Conservation (phyloP, 2,888 invertebrate species). For the Clostera curtula region DNA sequence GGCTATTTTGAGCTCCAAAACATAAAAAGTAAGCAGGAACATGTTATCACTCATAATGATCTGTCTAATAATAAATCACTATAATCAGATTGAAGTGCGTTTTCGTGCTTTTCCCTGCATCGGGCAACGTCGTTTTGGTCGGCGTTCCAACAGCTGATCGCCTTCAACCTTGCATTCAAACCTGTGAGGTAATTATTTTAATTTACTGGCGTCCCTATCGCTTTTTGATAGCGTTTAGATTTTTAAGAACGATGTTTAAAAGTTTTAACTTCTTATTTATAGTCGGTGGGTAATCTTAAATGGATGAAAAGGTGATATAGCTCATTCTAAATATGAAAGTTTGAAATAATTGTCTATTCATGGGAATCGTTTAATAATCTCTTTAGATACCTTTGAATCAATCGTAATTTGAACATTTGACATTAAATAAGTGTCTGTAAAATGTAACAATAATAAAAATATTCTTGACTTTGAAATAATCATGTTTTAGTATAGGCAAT, state of each 20-base stretch:
- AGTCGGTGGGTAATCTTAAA: too few relatives aligned
- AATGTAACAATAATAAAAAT: too few relatives aligned
- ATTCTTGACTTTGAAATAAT: too few relatives aligned
- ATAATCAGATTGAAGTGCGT: constrained; percentile 14
- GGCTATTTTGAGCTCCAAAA: constrained; percentile 2
- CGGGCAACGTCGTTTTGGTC: constrained; percentile 1
- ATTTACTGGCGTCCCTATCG: constrained; percentile 29
- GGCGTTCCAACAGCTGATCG: constrained; percentile 15
- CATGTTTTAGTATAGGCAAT: too few relatives aligned
- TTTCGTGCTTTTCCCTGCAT: constrained; percentile 8
- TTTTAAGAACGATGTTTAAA: not conserved
- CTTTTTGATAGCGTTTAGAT: constrained; percentile 3
- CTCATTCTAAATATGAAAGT: too few relatives aligned
- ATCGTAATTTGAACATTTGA: too few relatives aligned
- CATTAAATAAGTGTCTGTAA: too few relatives aligned
- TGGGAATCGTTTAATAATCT: too few relatives aligned
- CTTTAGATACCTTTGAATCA: too few relatives aligned
- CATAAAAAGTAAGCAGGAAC: not conserved
- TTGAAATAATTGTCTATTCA: too few relatives aligned
- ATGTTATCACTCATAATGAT: not conserved
- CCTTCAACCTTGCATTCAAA: constrained; percentile 32
- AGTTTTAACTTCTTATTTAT: too few relatives aligned
- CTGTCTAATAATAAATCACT: constrained; percentile 14
- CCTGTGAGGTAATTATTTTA: constrained; percentile 62
- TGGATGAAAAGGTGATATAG: too few relatives aligned